Evolutionary conservation across 2,888 invertebrate genomes (phyloP).

Genomic region (Amblyjoppa fuscipennis): DNA sequence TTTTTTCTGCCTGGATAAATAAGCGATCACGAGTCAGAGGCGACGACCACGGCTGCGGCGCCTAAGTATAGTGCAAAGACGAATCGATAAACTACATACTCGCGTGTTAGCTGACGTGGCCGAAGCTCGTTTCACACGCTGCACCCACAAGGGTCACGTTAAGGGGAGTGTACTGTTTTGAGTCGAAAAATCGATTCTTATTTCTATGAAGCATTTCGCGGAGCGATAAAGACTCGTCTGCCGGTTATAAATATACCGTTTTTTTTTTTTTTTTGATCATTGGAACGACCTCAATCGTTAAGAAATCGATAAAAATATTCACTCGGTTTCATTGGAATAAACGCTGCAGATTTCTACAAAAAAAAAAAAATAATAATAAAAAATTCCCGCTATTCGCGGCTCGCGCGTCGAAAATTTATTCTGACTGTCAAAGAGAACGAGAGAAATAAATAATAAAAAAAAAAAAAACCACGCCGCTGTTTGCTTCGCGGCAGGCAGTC

Average conservation of each 20-base stretch:
- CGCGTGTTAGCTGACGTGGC: slow-evolving; percentile 54
- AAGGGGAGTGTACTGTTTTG: background rate
- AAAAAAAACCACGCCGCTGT: background rate
- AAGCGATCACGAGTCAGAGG: slow-evolving; percentile 1
- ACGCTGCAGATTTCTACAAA: too few species aligned
- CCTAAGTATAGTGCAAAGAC: slow-evolving; percentile 29
- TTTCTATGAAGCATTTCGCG: too few species aligned
- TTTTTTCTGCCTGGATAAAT: background rate
- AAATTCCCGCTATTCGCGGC: background rate
- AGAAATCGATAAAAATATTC: too few species aligned
- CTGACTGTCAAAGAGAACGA: background rate
- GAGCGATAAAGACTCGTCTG: too few species aligned
- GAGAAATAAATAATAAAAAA: slow-evolving; percentile 5
- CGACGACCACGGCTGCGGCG: slow-evolving; percentile 24
- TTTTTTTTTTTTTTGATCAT: too few species aligned
- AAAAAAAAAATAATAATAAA: too few species aligned
- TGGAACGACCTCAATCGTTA: too few species aligned
- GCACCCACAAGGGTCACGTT: background rate
- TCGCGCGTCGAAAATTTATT: slow-evolving; percentile 12
- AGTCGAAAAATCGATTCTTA: too few species aligned
- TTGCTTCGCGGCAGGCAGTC: slow-evolving; percentile 7
- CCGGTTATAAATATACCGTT: too few species aligned
- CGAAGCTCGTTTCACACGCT: slow-evolving; percentile 26
- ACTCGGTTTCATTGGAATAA: too few species aligned
- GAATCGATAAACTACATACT: slow-evolving; percentile 38